Evolutionary conservation across 2,888 invertebrate genomes (phyloP), one percentile per base, ranked within the genome.

Genomic region (Malthinus flaveolus): DNA sequence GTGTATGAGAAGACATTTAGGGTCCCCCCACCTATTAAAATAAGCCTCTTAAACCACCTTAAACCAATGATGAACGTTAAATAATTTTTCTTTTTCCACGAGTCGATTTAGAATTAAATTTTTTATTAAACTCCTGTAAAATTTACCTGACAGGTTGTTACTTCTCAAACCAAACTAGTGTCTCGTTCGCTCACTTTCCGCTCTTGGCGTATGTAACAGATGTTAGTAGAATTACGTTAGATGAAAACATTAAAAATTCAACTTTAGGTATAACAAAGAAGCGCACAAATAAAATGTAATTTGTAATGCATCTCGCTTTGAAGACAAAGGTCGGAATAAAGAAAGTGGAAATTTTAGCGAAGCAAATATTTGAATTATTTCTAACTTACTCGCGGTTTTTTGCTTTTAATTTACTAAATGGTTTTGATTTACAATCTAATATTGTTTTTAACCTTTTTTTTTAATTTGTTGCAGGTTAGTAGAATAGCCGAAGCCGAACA

Each of bases 401-500:
- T 37, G 33, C 47, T 33, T 55, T 55, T 62, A 59, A 59, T 62
- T 59, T 56, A 35, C 45, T 42, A 59, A 59, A 59, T 57, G 37
- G 46, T 37, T 49, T 44, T 10, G 44, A 10, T n/a, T n/a, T n/a
- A 45, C 32, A 52, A 51, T 45, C 50, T 49, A 35, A n/a, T n/a
- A n/a, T n/a, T n/a, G n/a, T n/a, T n/a, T n/a, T n/a, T n/a, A n/a
- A n/a, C n/a, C 5, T 23, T 23, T 23, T 23, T 4, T 23, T 23
- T 5, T 2, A 23, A 11, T 45, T 33, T 32, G 10, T 82, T 81
- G 47, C 82, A 91, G 89, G 86, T 90, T 75, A 92, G 91, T 73
- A 85, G 93, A 72, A 83, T 87, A 57, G 82, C 85, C 53, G 94
- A 94, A 78, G 95, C 95, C 1, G 95, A 95, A 79, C 84, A 87